A percentile compares a stretch with the other conserved stretches of the same genome.
phyloP scores from a whole-genome alignment of 2,888 invertebrate species.

The Himalopsyche tibetana region DNA sequence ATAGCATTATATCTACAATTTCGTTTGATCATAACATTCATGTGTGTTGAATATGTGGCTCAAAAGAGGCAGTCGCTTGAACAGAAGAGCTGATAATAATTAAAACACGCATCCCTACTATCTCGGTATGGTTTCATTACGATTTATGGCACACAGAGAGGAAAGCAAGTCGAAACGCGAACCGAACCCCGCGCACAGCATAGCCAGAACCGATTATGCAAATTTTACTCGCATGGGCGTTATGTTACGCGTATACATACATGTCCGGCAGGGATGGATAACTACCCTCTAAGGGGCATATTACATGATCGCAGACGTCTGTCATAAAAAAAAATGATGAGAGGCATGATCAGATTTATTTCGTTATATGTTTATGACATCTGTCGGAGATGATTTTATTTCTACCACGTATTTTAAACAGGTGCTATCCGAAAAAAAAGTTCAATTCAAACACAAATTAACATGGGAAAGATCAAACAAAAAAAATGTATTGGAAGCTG shows the following conservation, averaged over 20 bases:
- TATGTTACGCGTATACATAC: neutral
- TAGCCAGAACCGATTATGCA: constrained; percentile 30
- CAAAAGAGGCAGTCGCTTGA: constrained; percentile 21
- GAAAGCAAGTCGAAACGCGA: constrained; percentile 17
- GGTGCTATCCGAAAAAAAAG: too few relatives aligned
- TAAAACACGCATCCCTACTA: constrained; percentile 13
- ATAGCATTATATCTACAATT: neutral
- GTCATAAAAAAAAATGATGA: too few relatives aligned
- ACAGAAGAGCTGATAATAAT: constrained; percentile 26
- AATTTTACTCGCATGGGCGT: constrained; percentile 25
- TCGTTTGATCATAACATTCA: neutral
- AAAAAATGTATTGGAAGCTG: too few relatives aligned
- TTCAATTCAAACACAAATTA: too few relatives aligned
- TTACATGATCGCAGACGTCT: too few relatives aligned
- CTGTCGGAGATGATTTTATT: too few relatives aligned
- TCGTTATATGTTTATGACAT: too few relatives aligned
- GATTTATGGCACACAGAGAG: neutral
- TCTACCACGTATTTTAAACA: too few relatives aligned
- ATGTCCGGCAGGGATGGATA: constrained; percentile 9
- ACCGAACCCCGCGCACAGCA: neutral
- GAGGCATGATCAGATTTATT: too few relatives aligned
- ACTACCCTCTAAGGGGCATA: neutral
- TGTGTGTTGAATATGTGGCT: neutral
- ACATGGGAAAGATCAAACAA: too few relatives aligned
- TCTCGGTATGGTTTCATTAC: constrained; percentile 5